These are phyloP conservation scores for Ectemnius lituratus DNA, from an alignment of 2,888 invertebrate genomes.

Conservation along the genomic window DNA sequence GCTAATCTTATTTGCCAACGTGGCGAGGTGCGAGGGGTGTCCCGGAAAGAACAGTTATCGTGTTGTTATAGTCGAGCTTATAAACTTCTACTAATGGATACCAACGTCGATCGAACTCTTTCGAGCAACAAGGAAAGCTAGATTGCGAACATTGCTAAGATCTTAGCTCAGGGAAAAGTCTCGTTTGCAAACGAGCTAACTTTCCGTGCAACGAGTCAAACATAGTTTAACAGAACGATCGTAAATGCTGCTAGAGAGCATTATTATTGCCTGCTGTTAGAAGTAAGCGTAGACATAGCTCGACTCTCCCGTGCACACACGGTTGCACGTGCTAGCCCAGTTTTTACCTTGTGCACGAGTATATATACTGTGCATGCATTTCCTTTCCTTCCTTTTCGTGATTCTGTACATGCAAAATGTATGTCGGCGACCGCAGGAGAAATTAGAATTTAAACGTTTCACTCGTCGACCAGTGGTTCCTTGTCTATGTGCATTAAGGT, in stretches of 20 bases:
- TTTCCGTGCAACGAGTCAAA: too few species aligned
- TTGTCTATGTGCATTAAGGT: too few species aligned
- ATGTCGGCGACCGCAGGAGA: neutral
- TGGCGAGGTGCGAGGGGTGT: slow-evolving; percentile 9
- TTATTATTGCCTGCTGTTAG: neutral
- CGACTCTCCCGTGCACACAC: neutral
- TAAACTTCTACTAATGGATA: too few species aligned
- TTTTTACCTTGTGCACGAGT: slow-evolving; percentile 3
- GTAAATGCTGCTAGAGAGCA: neutral
- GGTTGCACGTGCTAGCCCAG: neutral
- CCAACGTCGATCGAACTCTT: too few species aligned
- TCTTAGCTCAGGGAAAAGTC: too few species aligned
- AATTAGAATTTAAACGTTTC: too few species aligned
- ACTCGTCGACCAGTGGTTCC: too few species aligned
- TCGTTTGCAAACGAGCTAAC: too few species aligned
- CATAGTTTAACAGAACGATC: too few species aligned
- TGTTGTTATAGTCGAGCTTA: neutral
- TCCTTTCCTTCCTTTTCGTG: neutral
- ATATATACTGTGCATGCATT: neutral
- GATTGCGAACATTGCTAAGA: too few species aligned
- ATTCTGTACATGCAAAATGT: neutral
- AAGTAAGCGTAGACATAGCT: neutral
- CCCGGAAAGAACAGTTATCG: neutral
- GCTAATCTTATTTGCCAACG: slow-evolving; percentile 23
- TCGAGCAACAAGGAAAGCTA: too few species aligned